Percentiles rank a stretch among this genome's conserved stretches.
Conservation (phyloP, 2,113 vertebrate genomes). For the Artemisiospiza belli region DNA sequence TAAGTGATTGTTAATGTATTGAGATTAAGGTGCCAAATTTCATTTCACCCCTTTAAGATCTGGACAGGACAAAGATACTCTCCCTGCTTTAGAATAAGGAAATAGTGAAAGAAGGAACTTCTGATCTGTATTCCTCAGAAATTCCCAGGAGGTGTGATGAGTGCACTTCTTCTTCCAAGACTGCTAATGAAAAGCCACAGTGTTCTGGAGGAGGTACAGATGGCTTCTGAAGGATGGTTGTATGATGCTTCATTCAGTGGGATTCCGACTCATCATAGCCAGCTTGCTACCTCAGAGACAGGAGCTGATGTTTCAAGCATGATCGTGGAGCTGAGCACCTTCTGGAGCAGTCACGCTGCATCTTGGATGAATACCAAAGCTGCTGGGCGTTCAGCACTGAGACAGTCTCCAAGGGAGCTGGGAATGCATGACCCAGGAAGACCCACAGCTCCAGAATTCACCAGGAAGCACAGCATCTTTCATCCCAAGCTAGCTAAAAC, state of each 20-base stretch:
- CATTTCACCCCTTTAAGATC: neutral
- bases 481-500: neutral
- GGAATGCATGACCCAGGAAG: neutral
- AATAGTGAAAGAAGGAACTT: neutral
- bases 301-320: neutral
- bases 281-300: neutral
- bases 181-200: neutral
- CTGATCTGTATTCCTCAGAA: constrained; percentile 6
- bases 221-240: neutral
- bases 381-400: neutral
- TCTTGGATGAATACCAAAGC: neutral
- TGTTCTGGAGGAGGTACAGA: constrained; percentile 23
- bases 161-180: neutral
- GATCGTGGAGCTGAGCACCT: neutral
- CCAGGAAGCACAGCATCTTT: neutral
- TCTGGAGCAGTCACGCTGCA: constrained; percentile 12
- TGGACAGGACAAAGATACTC: neutral
- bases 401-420: neutral
- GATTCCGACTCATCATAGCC: neutral
- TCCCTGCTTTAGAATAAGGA: neutral
- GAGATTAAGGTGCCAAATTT: neutral
- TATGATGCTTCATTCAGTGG: neutral
- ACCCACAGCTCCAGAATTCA: neutral
- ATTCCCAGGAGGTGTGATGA: neutral
- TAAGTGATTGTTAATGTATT: neutral